Base-by-base conservation (phyloP, 2,797 vertebrate genomes). In the Myotis findleyi region DNA sequence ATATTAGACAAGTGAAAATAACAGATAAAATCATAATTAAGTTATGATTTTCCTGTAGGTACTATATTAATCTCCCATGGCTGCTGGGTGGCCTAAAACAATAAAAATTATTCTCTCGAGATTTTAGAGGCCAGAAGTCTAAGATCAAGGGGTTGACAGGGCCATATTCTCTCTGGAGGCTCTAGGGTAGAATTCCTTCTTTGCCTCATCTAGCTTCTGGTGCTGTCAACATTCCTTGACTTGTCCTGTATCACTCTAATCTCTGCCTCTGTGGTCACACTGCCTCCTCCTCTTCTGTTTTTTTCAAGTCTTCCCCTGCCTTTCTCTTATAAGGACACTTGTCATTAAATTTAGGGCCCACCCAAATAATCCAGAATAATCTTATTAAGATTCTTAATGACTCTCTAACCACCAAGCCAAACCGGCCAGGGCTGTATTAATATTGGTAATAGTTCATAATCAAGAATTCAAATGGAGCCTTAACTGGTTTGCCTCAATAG, bases 361-460 rank as follows among this genome's bases (percentile, higher is more conserved):
- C 41, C 25, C 2, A 2, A 30, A 38, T 71, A 84, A 91, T 55
- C 36, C 2, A 20, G 81, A 51, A 55, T 84, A 36, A 79, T 64
- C 66, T 89, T 8, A 30, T 92, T 36, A 82, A 59, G 30, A 64
- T 69, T 36, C 41, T 83, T 55, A n/a, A 66, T 33, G 16, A 66
- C 7, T 1, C 64, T 66, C 30, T 18, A 66, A 18, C 64, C 64
- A 68, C 17, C 17, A 33, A 33, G n/a, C 64, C 64, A 68, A 33
- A 36, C n/a, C 1, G 3, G 64, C 64, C n/a, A 20, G 64, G 64
- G 64, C 62, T 68, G 41, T 75, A 81, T 77, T 66, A 59, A 72
- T 92, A 36, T 55, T 77, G n/a, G 92, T 82, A 23, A 64, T 53
- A 73, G 53, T 10, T 51, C 27, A 90, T 41, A 92, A 95, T 88